phyloP scores from a whole-genome alignment of 2,888 invertebrate genomes.

The Orchesella flavescens region DNA sequence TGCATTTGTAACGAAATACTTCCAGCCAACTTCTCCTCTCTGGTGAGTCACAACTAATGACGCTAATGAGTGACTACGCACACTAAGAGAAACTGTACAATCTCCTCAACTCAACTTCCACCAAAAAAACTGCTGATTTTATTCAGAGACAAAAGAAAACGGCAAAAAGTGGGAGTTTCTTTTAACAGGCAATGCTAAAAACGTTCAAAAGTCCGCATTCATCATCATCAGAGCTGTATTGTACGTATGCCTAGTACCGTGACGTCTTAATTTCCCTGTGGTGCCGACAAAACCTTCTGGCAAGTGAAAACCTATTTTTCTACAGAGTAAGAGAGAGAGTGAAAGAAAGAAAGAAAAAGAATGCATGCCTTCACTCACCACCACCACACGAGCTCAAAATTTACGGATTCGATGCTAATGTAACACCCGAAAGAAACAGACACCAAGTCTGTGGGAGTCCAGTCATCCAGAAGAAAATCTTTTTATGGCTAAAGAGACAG shows the following conservation, averaged over 20 bases:
- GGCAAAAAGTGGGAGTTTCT: constrained; percentile 47
- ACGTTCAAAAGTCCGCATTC: constrained; percentile 38
- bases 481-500: constrained; percentile 61
- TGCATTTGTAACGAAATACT: not conserved
- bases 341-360: constrained; percentile 39
- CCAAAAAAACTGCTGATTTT: constrained; percentile 56
- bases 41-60: constrained; percentile 49
- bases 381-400: constrained; percentile 42
- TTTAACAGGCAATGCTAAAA: constrained; percentile 17
- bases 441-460: constrained; percentile 60
- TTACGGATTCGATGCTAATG: constrained; percentile 47
- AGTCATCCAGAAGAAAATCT: constrained; percentile 60
- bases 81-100: constrained; percentile 37
- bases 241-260: constrained; percentile 44
- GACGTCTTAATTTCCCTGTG: constrained; percentile 64
- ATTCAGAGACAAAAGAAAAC: constrained; percentile 45
- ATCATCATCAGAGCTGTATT: constrained; percentile 53
- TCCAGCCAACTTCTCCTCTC: constrained; percentile 4
- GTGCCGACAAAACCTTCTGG: constrained; percentile 50
- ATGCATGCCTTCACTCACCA: constrained; percentile 29
- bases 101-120: constrained; percentile 20
- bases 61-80: constrained; percentile 61
- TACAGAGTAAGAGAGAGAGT: not conserved
- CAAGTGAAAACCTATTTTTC: constrained; percentile 42
- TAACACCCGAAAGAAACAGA: constrained; percentile 53